Percentiles rank a stretch among this genome's conserved stretches.
phyloP scores from a whole-genome alignment of 2,113 vertebrate genomes.

The Mugil cephalus region DNA sequence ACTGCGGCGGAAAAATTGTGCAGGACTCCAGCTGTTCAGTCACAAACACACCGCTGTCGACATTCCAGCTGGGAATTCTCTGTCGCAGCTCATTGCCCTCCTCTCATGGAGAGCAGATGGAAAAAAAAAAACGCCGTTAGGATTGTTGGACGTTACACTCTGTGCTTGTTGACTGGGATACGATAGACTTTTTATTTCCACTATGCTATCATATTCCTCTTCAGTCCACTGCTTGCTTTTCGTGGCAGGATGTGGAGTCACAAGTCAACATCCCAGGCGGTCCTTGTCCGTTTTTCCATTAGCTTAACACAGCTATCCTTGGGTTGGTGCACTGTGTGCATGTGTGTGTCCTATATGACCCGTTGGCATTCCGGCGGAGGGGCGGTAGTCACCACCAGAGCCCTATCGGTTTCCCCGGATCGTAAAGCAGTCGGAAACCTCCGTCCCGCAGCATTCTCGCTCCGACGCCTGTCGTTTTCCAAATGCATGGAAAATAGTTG shows the following conservation, averaged over 20 bases:
- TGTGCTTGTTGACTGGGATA: slow-evolving; percentile 26
- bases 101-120: slow-evolving; percentile 48
- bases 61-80: slow-evolving; percentile 59
- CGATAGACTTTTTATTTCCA: slow-evolving; percentile 34
- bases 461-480: slow-evolving; percentile 43
- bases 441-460: slow-evolving; percentile 31
- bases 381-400: slow-evolving; percentile 40
- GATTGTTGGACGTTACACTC: slow-evolving; percentile 35
- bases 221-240: slow-evolving; percentile 44
- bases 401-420: slow-evolving; percentile 59
- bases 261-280: slow-evolving; percentile 50
- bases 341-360: slow-evolving; percentile 49
- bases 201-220: slow-evolving; percentile 46
- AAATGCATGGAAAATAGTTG: slow-evolving; percentile 75
- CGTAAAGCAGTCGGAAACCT: slow-evolving; percentile 71
- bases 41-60: slow-evolving; percentile 45
- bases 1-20: slow-evolving; percentile 27
- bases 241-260: slow-evolving; percentile 51
- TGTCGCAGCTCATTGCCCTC: slow-evolving; percentile 17
- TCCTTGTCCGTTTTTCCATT: slow-evolving; percentile 59
- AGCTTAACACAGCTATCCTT: slow-evolving; percentile 71
- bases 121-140: slow-evolving; percentile 57
- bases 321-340: slow-evolving; percentile 29
- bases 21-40: slow-evolving; percentile 52
- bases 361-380: slow-evolving; percentile 61